Percentiles rank a stretch among this genome's conserved stretches.
phyloP scores from a whole-genome alignment of 2,888 invertebrate genomes.

The Cantharis rufa region DNA sequence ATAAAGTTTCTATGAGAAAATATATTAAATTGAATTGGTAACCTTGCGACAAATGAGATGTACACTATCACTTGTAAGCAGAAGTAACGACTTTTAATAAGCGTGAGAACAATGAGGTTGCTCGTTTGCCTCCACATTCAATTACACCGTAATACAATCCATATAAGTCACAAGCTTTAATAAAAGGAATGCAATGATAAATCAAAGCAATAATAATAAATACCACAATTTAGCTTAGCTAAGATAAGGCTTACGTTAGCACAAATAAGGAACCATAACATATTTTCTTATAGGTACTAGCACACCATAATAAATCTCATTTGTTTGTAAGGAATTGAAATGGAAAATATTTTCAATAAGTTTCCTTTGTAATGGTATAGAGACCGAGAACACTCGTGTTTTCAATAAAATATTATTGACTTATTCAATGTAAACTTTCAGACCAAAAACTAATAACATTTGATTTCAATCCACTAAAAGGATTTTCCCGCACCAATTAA shows the following conservation, averaged over 20 bases:
- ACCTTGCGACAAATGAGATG: slow-evolving; percentile 34
- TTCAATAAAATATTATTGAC: neutral
- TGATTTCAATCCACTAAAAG: slow-evolving; percentile 1
- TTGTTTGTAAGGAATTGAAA: slow-evolving; percentile 14
- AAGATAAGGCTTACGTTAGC: slow-evolving; percentile 8
- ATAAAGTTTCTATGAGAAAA: neutral
- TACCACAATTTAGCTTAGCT: neutral
- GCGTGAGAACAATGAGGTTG: slow-evolving; percentile 33
- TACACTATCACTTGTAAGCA: slow-evolving; percentile 20
- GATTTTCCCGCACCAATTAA: neutral
- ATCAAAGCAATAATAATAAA: slow-evolving; percentile 15
- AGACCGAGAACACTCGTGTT: neutral
- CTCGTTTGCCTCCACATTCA: slow-evolving; percentile 25
- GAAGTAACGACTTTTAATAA: slow-evolving; percentile 32
- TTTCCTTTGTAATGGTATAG: slow-evolving; percentile 11
- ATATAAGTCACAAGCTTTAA: slow-evolving; percentile 14
- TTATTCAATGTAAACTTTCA: neutral
- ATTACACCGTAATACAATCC: slow-evolving; percentile 14
- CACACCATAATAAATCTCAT: slow-evolving; percentile 18
- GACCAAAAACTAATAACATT: slow-evolving; percentile 2
- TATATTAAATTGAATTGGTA: neutral
- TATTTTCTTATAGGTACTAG: slow-evolving; percentile 12
- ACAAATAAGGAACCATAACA: slow-evolving; percentile 11
- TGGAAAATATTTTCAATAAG: slow-evolving; percentile 16
- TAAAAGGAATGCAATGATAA: slow-evolving; percentile 7